Evolutionary conservation across 2,113 vertebrate species (phyloP), one percentile per base, ranked within the genome.

Genomic region (Bubo scandiacus): DNA sequence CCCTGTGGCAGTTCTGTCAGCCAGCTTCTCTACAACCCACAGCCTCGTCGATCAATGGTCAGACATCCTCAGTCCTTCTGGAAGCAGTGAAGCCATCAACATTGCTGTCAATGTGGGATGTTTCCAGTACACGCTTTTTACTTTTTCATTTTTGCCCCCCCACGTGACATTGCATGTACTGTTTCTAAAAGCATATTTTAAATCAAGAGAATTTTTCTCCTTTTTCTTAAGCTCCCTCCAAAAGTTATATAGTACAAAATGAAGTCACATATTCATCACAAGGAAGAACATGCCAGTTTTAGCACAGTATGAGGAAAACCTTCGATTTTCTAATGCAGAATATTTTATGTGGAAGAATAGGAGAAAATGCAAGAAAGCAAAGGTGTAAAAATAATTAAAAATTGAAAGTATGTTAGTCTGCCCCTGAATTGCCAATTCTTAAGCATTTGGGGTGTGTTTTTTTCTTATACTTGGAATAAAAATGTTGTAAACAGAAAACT

Each of bases 241-340:
- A 15, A 54, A 74, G 26, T 21, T 20, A 17, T 2, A 18, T 0
- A 67, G 61, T 11, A 26, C 67, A 62, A 58, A 55, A 43, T 16
- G 12, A 49, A 78, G 36, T 51, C 47, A 25, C 36, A 9, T 15
- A 61, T 32, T 51, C 13, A 42, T 36, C 25, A 68, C 22, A 40
- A 12, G 27, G 42, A 75, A 80, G 16, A 57, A 8, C 5, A 3
- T 1, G 36, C 18, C 12, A 16, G 43, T 42, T 70, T 32, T 32
- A 34, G 45, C 30, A 57, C 40, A 38, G 8, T 3, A 6, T 13
- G 6, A 62, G 36, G 38, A 42, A 93, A 85, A 51, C 12, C 23
- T 55, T 80, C 27, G 0, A 0, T 58, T n/a, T 68, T 57, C 23
- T 18, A 11, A 21, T 1, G 22, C 2, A 2, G 20, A 57, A 38